These are phyloP conservation scores for Pinna nobilis DNA, from an alignment of 1,140 invertebrate genomes.

Conservation along the genomic window DNA sequence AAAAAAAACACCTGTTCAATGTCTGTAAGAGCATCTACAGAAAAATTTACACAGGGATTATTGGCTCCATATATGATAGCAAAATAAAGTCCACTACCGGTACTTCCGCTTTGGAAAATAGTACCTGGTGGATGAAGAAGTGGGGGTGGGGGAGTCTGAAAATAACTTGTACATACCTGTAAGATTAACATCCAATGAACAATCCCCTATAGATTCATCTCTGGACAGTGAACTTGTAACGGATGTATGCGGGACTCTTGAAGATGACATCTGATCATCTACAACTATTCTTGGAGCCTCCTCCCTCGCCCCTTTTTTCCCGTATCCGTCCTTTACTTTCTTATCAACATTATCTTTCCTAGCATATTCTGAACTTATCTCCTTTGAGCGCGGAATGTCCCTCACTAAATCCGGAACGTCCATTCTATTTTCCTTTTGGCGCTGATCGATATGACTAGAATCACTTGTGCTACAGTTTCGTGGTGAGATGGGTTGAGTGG, in stretches of 20 bases:
- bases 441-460: not conserved
- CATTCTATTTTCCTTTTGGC: no score
- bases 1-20: no score
- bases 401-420: not conserved
- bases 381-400: not conserved
- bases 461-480: not conserved
- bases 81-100: no score
- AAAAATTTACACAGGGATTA: no score
- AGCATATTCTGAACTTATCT: no score
- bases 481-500: not conserved
- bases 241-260: conserved; percentile 34
- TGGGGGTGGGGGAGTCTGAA: no score
- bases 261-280: conserved; percentile 31
- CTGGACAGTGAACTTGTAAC: conserved; percentile 42
- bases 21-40: no score
- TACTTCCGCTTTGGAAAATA: no score
- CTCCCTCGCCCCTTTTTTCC: conserved; percentile 22
- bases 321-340: no score
- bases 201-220: conserved; percentile 61
- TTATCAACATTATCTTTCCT: no score
- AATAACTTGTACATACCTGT: conserved; percentile 40
- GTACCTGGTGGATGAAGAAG: no score
- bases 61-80: no score
- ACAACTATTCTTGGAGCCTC: conserved; percentile 47
- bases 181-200: conserved; percentile 56